These are phyloP conservation scores for Eurytoma californica DNA, from an alignment of 2,888 invertebrate species.

Conservation along the genomic window DNA sequence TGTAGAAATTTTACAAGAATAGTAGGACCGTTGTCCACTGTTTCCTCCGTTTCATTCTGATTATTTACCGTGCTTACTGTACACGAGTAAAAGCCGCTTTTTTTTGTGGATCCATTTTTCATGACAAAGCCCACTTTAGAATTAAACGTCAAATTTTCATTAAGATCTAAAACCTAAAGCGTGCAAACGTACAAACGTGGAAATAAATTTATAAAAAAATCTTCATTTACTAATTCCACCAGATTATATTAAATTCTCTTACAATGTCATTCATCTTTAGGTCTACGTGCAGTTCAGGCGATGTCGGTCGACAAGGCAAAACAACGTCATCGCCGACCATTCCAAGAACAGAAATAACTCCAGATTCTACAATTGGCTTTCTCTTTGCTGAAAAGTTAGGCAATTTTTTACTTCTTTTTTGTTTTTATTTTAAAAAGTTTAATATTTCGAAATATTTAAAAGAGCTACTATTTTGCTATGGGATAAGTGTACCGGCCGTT, in stretches of 20 bases:
- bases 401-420: background rate
- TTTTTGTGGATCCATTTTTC: constrained; percentile 66
- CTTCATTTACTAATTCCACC: no score
- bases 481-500: no score
- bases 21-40: background rate
- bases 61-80: background rate
- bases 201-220: no score
- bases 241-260: background rate
- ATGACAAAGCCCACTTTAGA: constrained; percentile 75
- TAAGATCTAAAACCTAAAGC: background rate
- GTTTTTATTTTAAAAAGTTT: no score
- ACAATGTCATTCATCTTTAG: constrained; percentile 53
- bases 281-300: constrained; percentile 77
- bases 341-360: constrained; percentile 6
- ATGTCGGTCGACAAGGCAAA: constrained; percentile 81
- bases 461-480: no score
- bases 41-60: no score
- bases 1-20: constrained; percentile 35
- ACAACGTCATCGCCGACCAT: constrained; percentile 70
- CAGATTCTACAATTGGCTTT: constrained; percentile 73
- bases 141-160: constrained; percentile 68
- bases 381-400: constrained; percentile 72
- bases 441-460: constrained; percentile 9
- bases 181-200: no score
- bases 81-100: constrained; percentile 61